Evolutionary conservation across 2,888 invertebrate species (phyloP).

Genomic region (Diarsia brunnea): DNA sequence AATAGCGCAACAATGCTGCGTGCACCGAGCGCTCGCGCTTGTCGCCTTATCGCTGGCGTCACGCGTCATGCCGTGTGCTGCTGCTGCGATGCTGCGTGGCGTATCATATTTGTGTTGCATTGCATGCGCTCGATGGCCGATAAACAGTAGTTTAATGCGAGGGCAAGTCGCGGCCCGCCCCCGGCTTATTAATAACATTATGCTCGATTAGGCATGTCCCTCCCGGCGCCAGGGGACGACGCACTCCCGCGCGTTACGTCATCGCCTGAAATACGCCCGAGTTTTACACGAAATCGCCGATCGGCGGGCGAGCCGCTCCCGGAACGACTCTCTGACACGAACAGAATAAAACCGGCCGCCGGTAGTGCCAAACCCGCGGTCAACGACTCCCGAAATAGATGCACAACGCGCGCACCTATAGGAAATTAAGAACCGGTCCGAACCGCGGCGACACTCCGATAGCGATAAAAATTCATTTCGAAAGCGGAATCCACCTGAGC

Average conservation of each 20-base stretch:
- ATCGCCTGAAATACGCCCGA: conserved; percentile 81
- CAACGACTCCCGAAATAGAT: conserved; percentile 90
- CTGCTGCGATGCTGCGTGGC: conserved; percentile 47
- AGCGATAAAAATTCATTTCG: conserved; percentile 87
- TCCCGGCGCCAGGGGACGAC: conserved; percentile 76
- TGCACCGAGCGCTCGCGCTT: conserved; percentile 52
- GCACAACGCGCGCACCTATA: conserved; percentile 85
- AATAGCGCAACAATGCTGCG: conserved; percentile 72
- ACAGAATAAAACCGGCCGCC: conserved; percentile 79
- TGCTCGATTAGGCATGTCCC: conserved; percentile 78
- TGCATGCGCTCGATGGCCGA: conserved; percentile 77
- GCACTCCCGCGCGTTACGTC: conserved; percentile 78
- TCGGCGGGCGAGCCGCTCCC: conserved; percentile 70
- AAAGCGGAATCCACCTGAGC: conserved; percentile 88
- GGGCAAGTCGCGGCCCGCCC: conserved; percentile 79
- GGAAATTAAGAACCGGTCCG: conserved; percentile 87
- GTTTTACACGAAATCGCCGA: conserved; percentile 70
- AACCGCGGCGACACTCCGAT: conserved; percentile 79
- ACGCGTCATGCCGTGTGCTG: too few relatives aligned
- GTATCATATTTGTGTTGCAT: conserved; percentile 62
- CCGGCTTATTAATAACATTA: conserved; percentile 83
- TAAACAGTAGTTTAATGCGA: conserved; percentile 75
- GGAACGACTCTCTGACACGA: conserved; percentile 72
- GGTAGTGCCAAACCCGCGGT: conserved; percentile 86
- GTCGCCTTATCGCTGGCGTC: conserved; percentile 52